Evolutionary conservation across 1,140 invertebrate genomes (phyloP).

Genomic region (Drosophila sp.): DNA sequence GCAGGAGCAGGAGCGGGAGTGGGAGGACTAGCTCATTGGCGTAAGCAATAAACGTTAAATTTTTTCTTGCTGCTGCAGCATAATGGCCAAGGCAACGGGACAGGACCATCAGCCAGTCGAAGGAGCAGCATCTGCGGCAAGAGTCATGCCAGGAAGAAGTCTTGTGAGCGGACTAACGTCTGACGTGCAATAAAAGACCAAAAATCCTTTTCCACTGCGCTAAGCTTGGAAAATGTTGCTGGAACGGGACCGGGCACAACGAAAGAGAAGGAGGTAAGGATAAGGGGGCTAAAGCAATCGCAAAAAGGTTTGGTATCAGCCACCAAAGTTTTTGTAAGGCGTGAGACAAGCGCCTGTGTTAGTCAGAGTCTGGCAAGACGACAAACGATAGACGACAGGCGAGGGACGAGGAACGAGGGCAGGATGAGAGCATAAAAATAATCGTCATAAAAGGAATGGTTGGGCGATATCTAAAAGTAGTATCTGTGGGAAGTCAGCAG

Average conservation of each 20-base stretch:
- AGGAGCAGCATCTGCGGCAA: constrained; percentile 15
- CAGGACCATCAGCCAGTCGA: constrained; percentile 25
- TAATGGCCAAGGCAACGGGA: constrained; percentile 63
- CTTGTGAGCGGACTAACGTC: constrained; percentile 70
- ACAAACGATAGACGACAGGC: background rate
- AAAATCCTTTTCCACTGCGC: constrained; percentile 82
- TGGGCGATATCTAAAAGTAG: constrained; percentile 8
- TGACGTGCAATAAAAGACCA: constrained; percentile 83
- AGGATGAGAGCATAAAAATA: constrained; percentile 67
- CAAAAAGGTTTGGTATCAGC: constrained; percentile 61
- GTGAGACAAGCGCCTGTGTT: constrained; percentile 22
- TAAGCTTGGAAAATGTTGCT: constrained; percentile 70
- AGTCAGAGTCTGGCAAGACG: constrained; percentile 10
- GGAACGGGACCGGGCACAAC: background rate
- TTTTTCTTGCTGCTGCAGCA: constrained; percentile 75
- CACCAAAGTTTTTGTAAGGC: constrained; percentile 48
- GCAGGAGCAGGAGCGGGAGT: constrained; percentile 7
- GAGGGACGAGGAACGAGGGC: constrained; percentile 1
- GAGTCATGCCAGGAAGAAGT: constrained; percentile 43
- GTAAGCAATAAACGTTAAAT: constrained; percentile 83
- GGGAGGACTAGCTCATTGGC: constrained; percentile 77
- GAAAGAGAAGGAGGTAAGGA: background rate
- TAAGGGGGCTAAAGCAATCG: constrained; percentile 47
- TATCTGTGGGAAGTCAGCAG: constrained; percentile 3
- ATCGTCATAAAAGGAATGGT: constrained; percentile 70